These are phyloP conservation scores for Patagioenas fasciata DNA, from an alignment of 2,113 vertebrate species.

Conservation along the genomic window DNA sequence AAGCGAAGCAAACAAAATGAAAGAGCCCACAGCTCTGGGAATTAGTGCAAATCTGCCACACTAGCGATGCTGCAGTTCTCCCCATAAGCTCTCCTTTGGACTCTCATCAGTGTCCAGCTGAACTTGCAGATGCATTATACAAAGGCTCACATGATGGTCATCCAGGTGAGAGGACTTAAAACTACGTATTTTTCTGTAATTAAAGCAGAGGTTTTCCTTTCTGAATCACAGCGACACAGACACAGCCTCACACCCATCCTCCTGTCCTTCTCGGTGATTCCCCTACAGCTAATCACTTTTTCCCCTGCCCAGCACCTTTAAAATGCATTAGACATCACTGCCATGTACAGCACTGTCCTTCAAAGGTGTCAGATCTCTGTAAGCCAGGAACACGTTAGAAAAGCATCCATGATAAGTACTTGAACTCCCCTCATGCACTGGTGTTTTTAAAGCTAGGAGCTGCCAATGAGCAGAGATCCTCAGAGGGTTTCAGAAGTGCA, in stretches of 20 bases:
- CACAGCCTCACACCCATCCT: not conserved
- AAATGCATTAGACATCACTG: not conserved
- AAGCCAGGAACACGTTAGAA: not conserved
- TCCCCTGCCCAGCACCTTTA: not conserved
- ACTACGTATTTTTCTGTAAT: not conserved
- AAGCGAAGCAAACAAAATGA: not conserved
- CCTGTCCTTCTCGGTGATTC: not conserved
- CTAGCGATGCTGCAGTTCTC: not conserved
- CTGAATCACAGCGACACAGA: not conserved
- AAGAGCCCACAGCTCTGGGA: not conserved
- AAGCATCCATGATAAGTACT: rapidly evolving
- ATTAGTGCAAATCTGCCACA: rapidly evolving
- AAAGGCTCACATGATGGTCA: not conserved
- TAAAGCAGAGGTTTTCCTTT: not conserved
- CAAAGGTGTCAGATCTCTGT: not conserved
- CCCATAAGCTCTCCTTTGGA: not conserved
- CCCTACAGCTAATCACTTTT: not conserved
- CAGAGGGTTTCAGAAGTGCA: not conserved
- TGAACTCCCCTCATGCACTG: not conserved
- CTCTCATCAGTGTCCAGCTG: not conserved
- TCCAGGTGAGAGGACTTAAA: not conserved
- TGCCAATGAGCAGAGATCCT: not conserved
- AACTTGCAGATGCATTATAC: not conserved
- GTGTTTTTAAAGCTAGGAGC: not conserved
- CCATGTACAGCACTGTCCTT: rapidly evolving